Conservation (phyloP, 2,888 invertebrate species). For the Slavum lentiscoides region DNA sequence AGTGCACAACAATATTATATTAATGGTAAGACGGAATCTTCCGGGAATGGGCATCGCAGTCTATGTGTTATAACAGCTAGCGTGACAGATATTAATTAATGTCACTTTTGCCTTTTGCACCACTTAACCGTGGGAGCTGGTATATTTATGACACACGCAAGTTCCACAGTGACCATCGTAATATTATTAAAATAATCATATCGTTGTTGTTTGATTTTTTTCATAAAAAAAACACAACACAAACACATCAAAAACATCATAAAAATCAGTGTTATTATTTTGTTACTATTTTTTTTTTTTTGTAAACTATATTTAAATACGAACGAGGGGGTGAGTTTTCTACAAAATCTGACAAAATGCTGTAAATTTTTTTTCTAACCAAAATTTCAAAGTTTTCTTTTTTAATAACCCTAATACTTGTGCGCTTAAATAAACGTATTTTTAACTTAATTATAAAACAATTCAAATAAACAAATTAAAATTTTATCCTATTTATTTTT, state of each 20-base stretch:
- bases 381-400: too few species aligned
- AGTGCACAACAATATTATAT: constrained; percentile 22
- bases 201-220: not conserved
- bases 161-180: not conserved
- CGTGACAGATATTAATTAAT: constrained; percentile 49
- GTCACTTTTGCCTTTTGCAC: constrained; percentile 41
- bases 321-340: too few species aligned
- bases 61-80: not conserved
- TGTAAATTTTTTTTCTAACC: too few species aligned
- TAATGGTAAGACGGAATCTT: constrained; percentile 31
- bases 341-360: too few species aligned
- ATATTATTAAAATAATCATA: not conserved
- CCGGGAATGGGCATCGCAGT: constrained; percentile 2
- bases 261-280: not conserved
- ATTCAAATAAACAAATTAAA: too few species aligned
- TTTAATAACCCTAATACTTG: too few species aligned
- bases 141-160: constrained; percentile 20
- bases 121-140: not conserved
- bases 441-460: too few species aligned
- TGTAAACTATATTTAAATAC: not conserved
- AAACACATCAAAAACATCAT: not conserved
- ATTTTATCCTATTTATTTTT: too few species aligned
- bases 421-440: too few species aligned
- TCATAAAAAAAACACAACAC: not conserved
- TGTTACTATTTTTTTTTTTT: not conserved